Percentiles rank a stretch among this genome's conserved stretches.
Conservation (phyloP, 2,113 vertebrate genomes). For the Sciurus niger region DNA sequence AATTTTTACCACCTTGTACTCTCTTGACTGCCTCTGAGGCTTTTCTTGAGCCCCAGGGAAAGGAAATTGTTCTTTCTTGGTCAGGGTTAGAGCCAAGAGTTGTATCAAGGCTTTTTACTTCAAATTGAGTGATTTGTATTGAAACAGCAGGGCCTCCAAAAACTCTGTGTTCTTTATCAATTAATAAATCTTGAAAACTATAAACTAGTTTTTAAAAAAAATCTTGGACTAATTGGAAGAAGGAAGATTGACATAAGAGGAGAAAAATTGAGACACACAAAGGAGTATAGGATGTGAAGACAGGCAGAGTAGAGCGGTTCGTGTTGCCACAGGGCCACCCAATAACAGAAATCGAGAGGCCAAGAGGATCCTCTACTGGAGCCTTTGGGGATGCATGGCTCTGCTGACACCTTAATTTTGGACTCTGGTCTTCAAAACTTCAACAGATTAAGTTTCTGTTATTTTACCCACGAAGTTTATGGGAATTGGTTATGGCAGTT, state of each 20-base stretch:
- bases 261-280: not conserved
- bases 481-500: not conserved
- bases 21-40: not conserved
- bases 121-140: not conserved
- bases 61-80: not conserved
- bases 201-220: too few species aligned
- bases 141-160: not conserved
- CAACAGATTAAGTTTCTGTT: not conserved
- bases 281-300: not conserved
- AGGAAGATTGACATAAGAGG: not conserved
- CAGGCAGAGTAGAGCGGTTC: not conserved
- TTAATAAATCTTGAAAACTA: conserved; percentile 6
- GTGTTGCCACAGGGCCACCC: not conserved
- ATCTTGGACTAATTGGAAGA: not conserved
- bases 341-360: too few species aligned
- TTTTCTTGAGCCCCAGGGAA: not conserved
- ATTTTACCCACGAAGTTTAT: not conserved
- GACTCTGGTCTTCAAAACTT: not conserved
- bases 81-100: not conserved
- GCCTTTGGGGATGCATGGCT: too few species aligned
- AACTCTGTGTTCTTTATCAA: not conserved
- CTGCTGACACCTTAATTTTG: not conserved
- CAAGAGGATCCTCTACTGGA: not conserved
- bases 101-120: not conserved
- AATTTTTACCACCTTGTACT: not conserved